Evolutionary conservation across 1,140 invertebrate genomes (phyloP).

Genomic region (Ladona fulva): DNA sequence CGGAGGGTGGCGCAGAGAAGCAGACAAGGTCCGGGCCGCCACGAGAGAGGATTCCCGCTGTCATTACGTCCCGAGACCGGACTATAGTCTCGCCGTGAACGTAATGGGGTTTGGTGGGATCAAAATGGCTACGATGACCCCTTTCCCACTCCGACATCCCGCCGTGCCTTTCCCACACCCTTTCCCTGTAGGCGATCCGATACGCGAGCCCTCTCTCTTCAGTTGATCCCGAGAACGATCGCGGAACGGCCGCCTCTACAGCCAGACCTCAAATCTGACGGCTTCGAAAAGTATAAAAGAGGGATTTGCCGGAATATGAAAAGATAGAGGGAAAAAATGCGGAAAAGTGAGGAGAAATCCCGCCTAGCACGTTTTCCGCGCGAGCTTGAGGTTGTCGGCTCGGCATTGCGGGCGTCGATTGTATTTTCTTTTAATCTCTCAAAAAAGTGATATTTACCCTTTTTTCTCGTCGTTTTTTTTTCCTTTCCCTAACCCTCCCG

Average conservation of each 20-base stretch:
- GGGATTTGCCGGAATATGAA: background rate
- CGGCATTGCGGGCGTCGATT: background rate
- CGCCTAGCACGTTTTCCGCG: background rate
- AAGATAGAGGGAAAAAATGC: background rate
- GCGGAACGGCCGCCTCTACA: background rate
- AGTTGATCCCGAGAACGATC: background rate
- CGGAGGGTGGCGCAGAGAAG: background rate
- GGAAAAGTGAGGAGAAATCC: background rate
- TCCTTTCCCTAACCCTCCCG: no score
- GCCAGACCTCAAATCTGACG: background rate
- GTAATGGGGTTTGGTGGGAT: background rate
- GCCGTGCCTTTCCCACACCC: no score
- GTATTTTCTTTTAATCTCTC: no score
- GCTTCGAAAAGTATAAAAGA: background rate
- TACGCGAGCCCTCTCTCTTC: background rate
- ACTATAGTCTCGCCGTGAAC: slow-evolving; percentile 4
- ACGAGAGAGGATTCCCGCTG: background rate
- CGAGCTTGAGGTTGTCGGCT: background rate
- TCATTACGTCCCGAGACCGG: background rate
- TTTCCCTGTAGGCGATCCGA: no score
- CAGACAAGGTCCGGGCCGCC: background rate
- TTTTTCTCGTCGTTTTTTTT: no score
- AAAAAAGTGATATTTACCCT: no score
- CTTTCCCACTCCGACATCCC: background rate
- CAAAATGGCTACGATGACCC: background rate